These are phyloP conservation scores for Microctenopoma lineatum DNA, from an alignment of 2,797 vertebrate species.

Conservation along the genomic window DNA sequence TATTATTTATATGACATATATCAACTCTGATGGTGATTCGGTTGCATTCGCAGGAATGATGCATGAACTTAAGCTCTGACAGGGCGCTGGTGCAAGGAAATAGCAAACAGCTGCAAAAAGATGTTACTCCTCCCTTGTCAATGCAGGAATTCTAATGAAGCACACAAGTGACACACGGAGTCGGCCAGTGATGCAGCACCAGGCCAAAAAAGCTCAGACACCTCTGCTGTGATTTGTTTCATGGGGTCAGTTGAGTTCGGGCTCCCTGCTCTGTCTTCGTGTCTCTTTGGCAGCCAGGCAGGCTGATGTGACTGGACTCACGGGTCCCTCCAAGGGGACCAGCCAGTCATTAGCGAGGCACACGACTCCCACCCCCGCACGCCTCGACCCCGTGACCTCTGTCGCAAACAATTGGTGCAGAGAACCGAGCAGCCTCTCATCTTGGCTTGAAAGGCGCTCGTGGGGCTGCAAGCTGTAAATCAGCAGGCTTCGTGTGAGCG, in stretches of 20 bases:
- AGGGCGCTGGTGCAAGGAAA: constrained; percentile 12
- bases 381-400: constrained; percentile 62
- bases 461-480: constrained; percentile 52
- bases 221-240: background rate
- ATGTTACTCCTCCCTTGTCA: constrained; percentile 38
- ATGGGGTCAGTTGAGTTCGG: background rate
- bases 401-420: constrained; percentile 41
- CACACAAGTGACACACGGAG: constrained; percentile 21
- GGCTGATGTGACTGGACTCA: constrained; percentile 24
- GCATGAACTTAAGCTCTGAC: background rate
- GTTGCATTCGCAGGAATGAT: background rate
- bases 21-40: background rate
- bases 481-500: constrained; percentile 52
- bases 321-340: constrained; percentile 17
- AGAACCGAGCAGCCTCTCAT: constrained; percentile 62
- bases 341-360: constrained; percentile 65
- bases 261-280: background rate
- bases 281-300: constrained; percentile 14
- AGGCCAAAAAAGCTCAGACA: background rate
- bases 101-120: constrained; percentile 32
- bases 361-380: constrained; percentile 32
- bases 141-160: constrained; percentile 49
- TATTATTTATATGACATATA: background rate
- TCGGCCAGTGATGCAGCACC: constrained; percentile 10
- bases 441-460: constrained; percentile 31